A percentile compares a stretch with the other conserved stretches of the same genome.
phyloP scores from a whole-genome alignment of 2,888 invertebrate species.

The Serripes groenlandicus region DNA sequence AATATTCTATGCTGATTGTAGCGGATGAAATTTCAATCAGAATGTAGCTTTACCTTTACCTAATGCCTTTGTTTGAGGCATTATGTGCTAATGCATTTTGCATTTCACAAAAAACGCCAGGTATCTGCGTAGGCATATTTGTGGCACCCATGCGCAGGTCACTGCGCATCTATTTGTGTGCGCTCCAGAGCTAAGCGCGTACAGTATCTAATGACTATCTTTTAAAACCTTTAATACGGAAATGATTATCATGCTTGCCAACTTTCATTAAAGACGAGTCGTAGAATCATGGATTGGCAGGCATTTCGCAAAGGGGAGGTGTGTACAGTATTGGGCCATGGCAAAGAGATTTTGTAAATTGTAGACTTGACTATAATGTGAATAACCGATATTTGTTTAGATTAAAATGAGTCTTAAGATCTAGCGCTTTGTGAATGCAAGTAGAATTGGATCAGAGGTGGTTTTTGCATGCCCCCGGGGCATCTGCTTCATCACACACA shows the following conservation, averaged over 20 bases:
- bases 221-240: conserved; percentile 7
- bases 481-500: too few relatives aligned
- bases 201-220: conserved; percentile 18
- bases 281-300: not conserved
- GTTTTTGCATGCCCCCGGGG: too few relatives aligned
- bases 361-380: too few relatives aligned
- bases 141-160: conserved; percentile 12
- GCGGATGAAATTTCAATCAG: conserved; percentile 16
- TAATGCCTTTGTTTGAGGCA: not conserved
- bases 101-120: conserved; percentile 19
- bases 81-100: conserved; percentile 16
- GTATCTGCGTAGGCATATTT: not conserved
- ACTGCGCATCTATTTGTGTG: conserved; percentile 23
- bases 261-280: conserved; percentile 2
- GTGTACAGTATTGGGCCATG: too few relatives aligned
- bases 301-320: too few relatives aligned
- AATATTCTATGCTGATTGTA: not conserved
- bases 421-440: too few relatives aligned
- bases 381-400: too few relatives aligned
- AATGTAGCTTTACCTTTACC: conserved; percentile 1
- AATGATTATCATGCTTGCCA: conserved; percentile 11
- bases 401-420: too few relatives aligned
- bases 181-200: conserved; percentile 12
- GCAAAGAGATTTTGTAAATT: too few relatives aligned
- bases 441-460: too few relatives aligned